phyloP scores from a whole-genome alignment of 2,888 invertebrate species.

The Polymixis flavicincta region DNA sequence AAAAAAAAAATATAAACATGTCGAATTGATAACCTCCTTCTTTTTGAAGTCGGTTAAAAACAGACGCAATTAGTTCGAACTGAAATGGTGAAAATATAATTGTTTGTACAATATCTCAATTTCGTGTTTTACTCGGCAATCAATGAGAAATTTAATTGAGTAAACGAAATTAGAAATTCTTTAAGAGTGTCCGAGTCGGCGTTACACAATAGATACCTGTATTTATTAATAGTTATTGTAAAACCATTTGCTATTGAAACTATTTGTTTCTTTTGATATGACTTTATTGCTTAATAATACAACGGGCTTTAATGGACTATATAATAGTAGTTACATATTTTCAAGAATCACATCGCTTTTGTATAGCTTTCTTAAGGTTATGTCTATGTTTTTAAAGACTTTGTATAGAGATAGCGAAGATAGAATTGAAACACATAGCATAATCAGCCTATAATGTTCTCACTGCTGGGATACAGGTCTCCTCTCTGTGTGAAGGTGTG shows the following conservation, averaged over 20 bases:
- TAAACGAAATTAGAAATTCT: conserved; percentile 15
- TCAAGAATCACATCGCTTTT: neutral
- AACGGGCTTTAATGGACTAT: no score
- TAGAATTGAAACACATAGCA: neutral
- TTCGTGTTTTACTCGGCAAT: conserved; percentile 6
- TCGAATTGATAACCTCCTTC: no score
- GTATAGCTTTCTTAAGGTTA: neutral
- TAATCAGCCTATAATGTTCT: no score
- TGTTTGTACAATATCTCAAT: conserved; percentile 17
- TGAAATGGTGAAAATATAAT: neutral
- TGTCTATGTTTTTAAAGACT: neutral
- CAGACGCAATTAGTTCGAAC: conserved; percentile 5
- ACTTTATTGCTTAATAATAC: neutral
- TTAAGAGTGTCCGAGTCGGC: neutral
- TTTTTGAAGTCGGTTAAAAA: no score
- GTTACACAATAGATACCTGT: neutral
- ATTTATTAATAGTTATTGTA: neutral
- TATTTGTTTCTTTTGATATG: no score
- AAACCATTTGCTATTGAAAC: neutral
- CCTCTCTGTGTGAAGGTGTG: no score
- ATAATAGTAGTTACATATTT: neutral
- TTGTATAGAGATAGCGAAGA: neutral
- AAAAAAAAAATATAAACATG: no score
- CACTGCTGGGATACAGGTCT: no score
- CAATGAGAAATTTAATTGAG: conserved; percentile 15